These are phyloP conservation scores for Bimastos eiseni DNA, from an alignment of 2,888 invertebrate genomes.

Conservation along the genomic window DNA sequence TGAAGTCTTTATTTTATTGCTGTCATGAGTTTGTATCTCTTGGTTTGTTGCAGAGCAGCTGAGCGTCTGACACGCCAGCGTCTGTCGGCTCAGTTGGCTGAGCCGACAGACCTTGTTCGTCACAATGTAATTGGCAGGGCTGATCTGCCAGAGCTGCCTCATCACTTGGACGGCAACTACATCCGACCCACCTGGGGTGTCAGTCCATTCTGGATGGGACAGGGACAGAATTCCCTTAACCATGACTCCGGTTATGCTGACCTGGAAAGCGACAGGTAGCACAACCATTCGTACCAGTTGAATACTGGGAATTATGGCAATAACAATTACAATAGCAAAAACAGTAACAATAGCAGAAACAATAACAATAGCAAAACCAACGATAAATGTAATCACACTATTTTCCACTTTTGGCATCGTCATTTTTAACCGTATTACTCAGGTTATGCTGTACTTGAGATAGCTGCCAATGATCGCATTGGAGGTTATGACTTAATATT, in stretches of 20 bases:
- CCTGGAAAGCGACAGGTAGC: conserved; percentile 23
- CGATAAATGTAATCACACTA: background rate
- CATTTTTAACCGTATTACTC: too few relatives aligned
- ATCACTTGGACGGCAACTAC: conserved; percentile 15
- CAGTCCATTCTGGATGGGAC: conserved; percentile 10
- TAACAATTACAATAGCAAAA: background rate
- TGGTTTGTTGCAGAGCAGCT: background rate
- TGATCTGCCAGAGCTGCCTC: conserved; percentile 13
- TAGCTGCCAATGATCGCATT: too few relatives aligned
- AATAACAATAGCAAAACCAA: background rate
- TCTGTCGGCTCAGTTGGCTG: background rate
- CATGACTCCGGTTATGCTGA: conserved; percentile 18
- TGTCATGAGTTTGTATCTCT: background rate
- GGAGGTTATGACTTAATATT: too few relatives aligned
- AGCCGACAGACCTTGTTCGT: background rate
- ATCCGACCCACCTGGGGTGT: background rate
- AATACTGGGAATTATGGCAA: background rate
- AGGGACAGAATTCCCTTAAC: conserved; percentile 15
- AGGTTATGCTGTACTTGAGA: too few relatives aligned
- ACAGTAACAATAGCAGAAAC: background rate
- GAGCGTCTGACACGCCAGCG: background rate
- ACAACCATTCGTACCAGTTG: background rate
- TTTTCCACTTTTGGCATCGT: too few relatives aligned
- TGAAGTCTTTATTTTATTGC: background rate
- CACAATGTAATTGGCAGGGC: background rate